These are phyloP conservation scores for Cordylochernes scorpioides DNA, from an alignment of 2,888 invertebrate species.

Conservation along the genomic window DNA sequence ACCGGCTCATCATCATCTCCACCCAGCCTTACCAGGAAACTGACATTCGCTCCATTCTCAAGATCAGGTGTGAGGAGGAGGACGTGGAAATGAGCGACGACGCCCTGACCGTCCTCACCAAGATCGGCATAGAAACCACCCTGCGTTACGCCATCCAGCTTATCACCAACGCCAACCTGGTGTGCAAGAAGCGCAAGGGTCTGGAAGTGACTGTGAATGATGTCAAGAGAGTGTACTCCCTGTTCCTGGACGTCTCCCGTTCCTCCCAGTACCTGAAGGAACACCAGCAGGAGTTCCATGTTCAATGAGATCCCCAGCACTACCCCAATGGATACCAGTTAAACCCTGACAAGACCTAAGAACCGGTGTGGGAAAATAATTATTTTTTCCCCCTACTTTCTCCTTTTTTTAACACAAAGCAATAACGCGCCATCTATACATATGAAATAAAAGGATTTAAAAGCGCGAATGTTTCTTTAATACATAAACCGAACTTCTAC, in stretches of 20 bases:
- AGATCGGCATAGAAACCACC: slow-evolving; percentile 60
- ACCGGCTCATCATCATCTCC: slow-evolving; percentile 77
- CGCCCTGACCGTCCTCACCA: slow-evolving; percentile 63
- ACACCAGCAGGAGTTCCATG: slow-evolving; percentile 84
- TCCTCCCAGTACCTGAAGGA: slow-evolving; percentile 79
- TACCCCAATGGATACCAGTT: too few species aligned
- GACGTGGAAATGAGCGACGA: slow-evolving; percentile 81
- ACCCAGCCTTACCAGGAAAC: slow-evolving; percentile 75
- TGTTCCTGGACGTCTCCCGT: slow-evolving; percentile 78
- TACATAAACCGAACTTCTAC: too few species aligned
- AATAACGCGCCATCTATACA: too few species aligned
- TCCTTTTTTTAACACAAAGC: too few species aligned
- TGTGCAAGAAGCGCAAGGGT: slow-evolving; percentile 62
- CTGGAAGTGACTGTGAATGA: slow-evolving; percentile 43
- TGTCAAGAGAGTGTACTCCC: slow-evolving; percentile 71
- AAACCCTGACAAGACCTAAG: too few species aligned
- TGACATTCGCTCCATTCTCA: slow-evolving; percentile 69
- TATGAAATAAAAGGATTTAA: too few species aligned
- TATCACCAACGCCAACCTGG: slow-evolving; percentile 80
- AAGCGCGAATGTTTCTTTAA: too few species aligned
- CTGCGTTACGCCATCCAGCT: slow-evolving; percentile 80
- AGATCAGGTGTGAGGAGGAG: slow-evolving; percentile 84
- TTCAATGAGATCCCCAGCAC: slow-evolving; percentile 32
- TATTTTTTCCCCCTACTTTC: too few species aligned
- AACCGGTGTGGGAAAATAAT: too few species aligned